phyloP scores from a whole-genome alignment of 1,140 invertebrate genomes.

The Trichogramma pretiosum region DNA sequence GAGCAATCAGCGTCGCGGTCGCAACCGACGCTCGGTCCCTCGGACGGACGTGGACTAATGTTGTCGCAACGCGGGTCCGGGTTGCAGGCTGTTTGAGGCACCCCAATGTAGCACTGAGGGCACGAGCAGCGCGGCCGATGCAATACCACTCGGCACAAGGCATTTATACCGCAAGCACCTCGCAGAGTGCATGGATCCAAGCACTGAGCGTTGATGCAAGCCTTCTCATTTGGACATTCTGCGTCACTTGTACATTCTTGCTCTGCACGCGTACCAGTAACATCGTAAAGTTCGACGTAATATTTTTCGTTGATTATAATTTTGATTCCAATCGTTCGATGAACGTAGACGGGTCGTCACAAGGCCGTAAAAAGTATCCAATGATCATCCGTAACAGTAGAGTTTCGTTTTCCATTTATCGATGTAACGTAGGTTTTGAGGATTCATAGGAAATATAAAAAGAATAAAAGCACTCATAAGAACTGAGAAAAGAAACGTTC shows the following conservation, averaged over 20 bases:
- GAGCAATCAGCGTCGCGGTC: conserved; percentile 63
- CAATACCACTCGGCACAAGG: conserved; percentile 71
- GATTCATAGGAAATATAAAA: conserved; percentile 51
- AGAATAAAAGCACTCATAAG: conserved; percentile 60
- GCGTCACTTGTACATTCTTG: conserved; percentile 81
- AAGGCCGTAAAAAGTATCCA: too few relatives aligned
- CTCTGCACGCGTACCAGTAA: conserved; percentile 56
- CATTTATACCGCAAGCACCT: conserved; percentile 80
- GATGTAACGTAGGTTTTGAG: too few relatives aligned
- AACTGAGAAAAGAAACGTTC: conserved; percentile 68
- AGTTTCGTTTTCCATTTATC: neutral
- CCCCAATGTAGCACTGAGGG: conserved; percentile 75
- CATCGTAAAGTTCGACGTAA: too few relatives aligned
- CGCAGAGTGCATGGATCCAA: conserved; percentile 80
- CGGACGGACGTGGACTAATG: conserved; percentile 43
- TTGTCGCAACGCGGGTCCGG: conserved; percentile 65
- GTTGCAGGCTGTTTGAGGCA: conserved; percentile 65
- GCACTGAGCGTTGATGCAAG: conserved; percentile 78
- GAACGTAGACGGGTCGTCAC: too few relatives aligned
- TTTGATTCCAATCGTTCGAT: too few relatives aligned
- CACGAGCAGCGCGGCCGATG: conserved; percentile 79
- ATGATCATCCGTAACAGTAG: too few relatives aligned
- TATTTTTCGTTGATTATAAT: conserved; percentile 7
- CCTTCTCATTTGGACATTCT: conserved; percentile 83
- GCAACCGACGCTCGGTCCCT: conserved; percentile 48